Evolutionary conservation across 2,797 vertebrate genomes (phyloP), one percentile per base, ranked within the genome.

Genomic region (Darevskia mixta): DNA sequence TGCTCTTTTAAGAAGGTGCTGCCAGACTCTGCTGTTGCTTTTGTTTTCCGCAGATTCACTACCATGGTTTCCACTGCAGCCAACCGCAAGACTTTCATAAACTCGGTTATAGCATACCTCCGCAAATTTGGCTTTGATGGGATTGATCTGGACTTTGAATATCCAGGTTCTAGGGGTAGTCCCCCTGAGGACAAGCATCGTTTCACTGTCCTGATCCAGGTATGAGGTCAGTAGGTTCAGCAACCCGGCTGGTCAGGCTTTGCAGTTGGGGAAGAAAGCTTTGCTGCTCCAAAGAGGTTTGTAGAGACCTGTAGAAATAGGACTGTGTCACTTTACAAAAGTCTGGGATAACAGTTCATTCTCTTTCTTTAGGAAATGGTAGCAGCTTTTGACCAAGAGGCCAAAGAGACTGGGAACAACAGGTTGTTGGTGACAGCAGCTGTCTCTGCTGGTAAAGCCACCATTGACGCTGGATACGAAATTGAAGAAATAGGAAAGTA

Each of bases 111-210:
- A 2, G 29, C 3, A 11, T 71, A 58, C 27, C n/a, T 79, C 2
- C 66, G 77, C 8, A 35, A 20, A 55, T 29, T 18, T 86, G 32
- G 45, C 45, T 86, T 86, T 79, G 85, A 86, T 72, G 85, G 85
- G 23, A 49, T 71, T 71, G 85, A 86, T 38, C 77, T 86, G 32
- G 66, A 79, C 77, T 79, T 86, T 41, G 77, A 86, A 86, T 55
- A 86, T 58, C 85, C 85, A 55, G 85, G 85, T 35, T 71, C 45
- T 29, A 58, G 85, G 45, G 77, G 85, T 18, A 86, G 85, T 23
- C 77, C 85, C 25, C 66, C 85, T 38, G 77, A 86, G 66, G 85
- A 86, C 45, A 86, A 79, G 9, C 77, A 86, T 8, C 66, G 32
- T 23, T 86, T 86, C 23, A 72, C 77, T 49, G 11, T 41, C 4